Conservation (phyloP, 2,797 vertebrate genomes). For the Miichthys miiuy region DNA sequence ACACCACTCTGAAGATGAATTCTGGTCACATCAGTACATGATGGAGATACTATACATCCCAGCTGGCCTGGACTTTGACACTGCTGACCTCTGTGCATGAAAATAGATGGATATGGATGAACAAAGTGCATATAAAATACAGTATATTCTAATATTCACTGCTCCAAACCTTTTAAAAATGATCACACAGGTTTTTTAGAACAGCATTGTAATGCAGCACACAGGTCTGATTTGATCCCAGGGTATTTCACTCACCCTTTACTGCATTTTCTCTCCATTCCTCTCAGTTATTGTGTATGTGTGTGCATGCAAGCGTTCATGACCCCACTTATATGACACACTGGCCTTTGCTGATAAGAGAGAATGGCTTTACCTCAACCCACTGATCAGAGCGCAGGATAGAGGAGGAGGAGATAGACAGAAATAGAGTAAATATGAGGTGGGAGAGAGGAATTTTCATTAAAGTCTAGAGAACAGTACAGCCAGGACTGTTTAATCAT, state of each 20-base stretch:
- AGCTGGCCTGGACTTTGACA: neutral
- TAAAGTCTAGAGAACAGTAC: constrained; percentile 8
- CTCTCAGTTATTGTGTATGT: constrained; percentile 10
- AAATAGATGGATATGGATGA: neutral
- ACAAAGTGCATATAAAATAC: neutral
- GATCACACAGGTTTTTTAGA: neutral
- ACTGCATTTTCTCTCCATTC: constrained; percentile 3
- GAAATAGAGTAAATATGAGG: constrained; percentile 48
- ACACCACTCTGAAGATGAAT: neutral
- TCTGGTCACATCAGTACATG: neutral
- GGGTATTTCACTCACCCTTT: neutral
- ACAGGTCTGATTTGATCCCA: constrained; percentile 17
- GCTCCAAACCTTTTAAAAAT: neutral
- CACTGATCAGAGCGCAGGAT: constrained; percentile 30
- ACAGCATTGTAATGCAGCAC: constrained; percentile 18
- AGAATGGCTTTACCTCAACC: constrained; percentile 42
- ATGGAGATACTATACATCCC: neutral
- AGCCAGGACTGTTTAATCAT: constrained; percentile 12
- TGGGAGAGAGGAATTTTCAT: constrained; percentile 25
- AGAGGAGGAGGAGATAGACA: constrained; percentile 23
- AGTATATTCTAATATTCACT: neutral
- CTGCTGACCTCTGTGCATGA: neutral
- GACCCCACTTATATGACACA: constrained; percentile 43
- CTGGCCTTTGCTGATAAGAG: constrained; percentile 53
- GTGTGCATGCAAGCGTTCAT: constrained; percentile 30